A percentile compares a stretch with the other conserved stretches of the same genome.
These are phyloP conservation scores for Solen grandis DNA, from an alignment of 1,140 invertebrate species.

Conservation along the genomic window DNA sequence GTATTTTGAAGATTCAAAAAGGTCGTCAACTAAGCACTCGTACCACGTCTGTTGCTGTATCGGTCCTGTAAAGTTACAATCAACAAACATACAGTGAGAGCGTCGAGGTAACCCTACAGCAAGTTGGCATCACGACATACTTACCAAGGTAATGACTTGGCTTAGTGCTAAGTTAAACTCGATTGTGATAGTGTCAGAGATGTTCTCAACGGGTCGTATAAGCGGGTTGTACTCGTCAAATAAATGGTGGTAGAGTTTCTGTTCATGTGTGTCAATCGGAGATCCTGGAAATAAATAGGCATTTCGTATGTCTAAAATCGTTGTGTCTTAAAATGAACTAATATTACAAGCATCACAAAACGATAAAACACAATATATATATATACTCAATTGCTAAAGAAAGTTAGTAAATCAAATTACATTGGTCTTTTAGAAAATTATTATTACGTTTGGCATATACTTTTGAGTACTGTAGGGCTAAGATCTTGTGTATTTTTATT, in stretches of 20 bases:
- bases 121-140: slow-evolving; percentile 1
- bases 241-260: slow-evolving; percentile 21
- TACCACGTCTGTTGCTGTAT: slow-evolving; percentile 67
- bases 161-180: slow-evolving; percentile 77
- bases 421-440: too few relatives aligned
- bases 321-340: too few relatives aligned
- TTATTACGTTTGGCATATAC: too few relatives aligned
- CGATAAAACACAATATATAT: too few relatives aligned
- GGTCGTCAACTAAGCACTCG: slow-evolving; percentile 90
- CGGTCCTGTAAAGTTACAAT: slow-evolving; percentile 59
- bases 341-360: too few relatives aligned
- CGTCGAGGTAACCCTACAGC: slow-evolving; percentile 2
- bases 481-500: too few relatives aligned
- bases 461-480: too few relatives aligned
- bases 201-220: slow-evolving; percentile 98
- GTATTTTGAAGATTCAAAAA: slow-evolving; percentile 91
- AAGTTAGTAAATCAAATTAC: too few relatives aligned
- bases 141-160: slow-evolving; percentile 36
- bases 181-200: slow-evolving; percentile 98
- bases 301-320: too few relatives aligned
- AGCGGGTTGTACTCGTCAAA: slow-evolving; percentile 94
- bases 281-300: slow-evolving; percentile 28
- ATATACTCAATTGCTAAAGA: too few relatives aligned
- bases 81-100: slow-evolving; percentile 1
- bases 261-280: neutral